Evolutionary conservation across 2,888 invertebrate genomes (phyloP).

Genomic region (Monochamus alternatus): DNA sequence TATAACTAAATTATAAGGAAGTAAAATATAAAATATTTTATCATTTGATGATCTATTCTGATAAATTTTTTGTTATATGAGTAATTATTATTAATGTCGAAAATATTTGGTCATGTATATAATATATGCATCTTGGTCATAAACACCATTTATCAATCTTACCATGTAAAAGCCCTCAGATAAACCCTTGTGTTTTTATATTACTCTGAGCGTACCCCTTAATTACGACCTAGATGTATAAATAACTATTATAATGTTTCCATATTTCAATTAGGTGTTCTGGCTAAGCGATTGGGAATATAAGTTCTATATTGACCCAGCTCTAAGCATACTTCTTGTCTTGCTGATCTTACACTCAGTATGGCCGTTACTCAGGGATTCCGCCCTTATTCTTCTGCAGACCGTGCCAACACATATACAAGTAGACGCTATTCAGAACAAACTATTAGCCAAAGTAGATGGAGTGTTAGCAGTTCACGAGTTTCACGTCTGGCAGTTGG

Average conservation of each 20-base stretch:
- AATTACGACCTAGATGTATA: no score
- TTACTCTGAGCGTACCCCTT: no score
- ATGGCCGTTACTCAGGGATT: conserved; percentile 94
- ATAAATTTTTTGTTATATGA: no score
- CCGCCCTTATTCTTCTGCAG: conserved; percentile 94
- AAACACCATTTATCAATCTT: no score
- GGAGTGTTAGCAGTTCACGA: conserved; percentile 97
- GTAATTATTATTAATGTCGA: no score
- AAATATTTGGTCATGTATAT: no score
- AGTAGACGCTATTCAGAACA: conserved; percentile 92
- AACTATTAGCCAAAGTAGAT: conserved; percentile 90
- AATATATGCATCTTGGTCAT: no score
- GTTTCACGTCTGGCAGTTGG: conserved; percentile 98
- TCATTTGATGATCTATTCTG: no score
- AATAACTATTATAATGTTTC: neutral
- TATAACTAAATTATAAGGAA: no score
- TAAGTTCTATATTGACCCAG: conserved; percentile 94
- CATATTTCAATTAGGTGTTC: conserved; percentile 70
- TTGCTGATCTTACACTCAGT: conserved; percentile 89
- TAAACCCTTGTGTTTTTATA: no score
- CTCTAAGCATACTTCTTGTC: conserved; percentile 91
- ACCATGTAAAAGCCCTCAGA: no score
- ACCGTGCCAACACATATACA: conserved; percentile 99
- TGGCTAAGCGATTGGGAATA: conserved; percentile 88
- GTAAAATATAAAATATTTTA: no score